Evolutionary conservation across 2,797 vertebrate species (phyloP).

Genomic region (Onychomys leucogaster): DNA sequence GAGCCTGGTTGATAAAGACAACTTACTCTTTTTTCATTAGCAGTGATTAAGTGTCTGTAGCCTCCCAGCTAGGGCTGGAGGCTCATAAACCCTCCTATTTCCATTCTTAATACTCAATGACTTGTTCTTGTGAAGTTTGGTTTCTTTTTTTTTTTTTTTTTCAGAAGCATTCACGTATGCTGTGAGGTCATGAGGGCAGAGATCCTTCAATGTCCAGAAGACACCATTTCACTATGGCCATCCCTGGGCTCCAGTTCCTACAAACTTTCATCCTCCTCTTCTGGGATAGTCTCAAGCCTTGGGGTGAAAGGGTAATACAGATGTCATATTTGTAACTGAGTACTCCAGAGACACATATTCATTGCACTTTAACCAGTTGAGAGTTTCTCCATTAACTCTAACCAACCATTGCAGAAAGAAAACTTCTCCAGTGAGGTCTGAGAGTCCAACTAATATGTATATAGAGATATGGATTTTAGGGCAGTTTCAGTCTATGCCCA

Average conservation of each 20-base stretch:
- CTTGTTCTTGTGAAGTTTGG: background rate
- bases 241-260: background rate
- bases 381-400: background rate
- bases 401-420: background rate
- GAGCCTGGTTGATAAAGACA: background rate
- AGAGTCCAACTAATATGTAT: no score
- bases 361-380: background rate
- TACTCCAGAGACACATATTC: no score
- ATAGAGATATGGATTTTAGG: background rate
- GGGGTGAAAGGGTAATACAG: background rate
- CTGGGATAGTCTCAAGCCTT: no score
- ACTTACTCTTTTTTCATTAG: background rate
- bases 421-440: background rate
- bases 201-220: background rate
- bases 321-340: background rate
- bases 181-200: background rate
- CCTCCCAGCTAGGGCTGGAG: background rate
- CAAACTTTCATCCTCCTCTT: background rate
- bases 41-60: background rate
- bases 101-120: background rate
- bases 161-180: background rate
- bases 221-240: background rate
- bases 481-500: background rate
- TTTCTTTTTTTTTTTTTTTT: background rate
- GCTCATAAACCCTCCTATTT: background rate